These are phyloP conservation scores for Charaxes varanes DNA, from an alignment of 1,140 invertebrate genomes.

Conservation along the genomic window DNA sequence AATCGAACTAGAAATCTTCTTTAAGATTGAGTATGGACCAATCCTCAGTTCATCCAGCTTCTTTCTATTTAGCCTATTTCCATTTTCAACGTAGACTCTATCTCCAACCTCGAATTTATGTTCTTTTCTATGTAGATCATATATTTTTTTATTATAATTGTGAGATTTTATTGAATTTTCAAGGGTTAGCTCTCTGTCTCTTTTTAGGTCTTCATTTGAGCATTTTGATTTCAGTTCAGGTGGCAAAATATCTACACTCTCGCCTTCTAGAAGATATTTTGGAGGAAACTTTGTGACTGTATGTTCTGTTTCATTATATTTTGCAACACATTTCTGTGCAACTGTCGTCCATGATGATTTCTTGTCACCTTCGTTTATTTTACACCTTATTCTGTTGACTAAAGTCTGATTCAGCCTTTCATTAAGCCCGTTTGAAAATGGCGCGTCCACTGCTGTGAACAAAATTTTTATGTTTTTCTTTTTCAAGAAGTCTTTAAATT, in stretches of 20 bases:
- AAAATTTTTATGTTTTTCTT: not conserved
- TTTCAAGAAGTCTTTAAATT: conserved; percentile 1
- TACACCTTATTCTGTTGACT: conserved; percentile 7
- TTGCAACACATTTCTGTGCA: conserved; percentile 12
- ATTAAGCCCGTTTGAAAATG: not conserved
- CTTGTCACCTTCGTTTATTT: conserved; percentile 17
- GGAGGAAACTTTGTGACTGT: not conserved
- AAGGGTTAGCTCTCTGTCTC: conserved; percentile 5
- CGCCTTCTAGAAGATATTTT: not conserved
- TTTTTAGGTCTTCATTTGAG: not conserved
- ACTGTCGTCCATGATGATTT: conserved; percentile 28
- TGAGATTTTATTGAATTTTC: conserved; percentile 10
- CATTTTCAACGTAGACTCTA: no score
- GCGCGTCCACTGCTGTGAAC: not conserved
- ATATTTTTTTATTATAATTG: conserved; percentile 7
- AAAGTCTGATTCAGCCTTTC: conserved; percentile 7
- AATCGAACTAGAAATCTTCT: conserved; percentile 18
- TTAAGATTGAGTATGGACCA: no score
- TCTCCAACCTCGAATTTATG: conserved; percentile 3
- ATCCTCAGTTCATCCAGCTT: no score
- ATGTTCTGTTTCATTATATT: conserved; percentile 3
- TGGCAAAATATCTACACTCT: not conserved
- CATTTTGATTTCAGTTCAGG: not conserved
- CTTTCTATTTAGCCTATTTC: no score
- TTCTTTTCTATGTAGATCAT: conserved; percentile 1